Evolutionary conservation across 2,888 invertebrate species (phyloP).

Genomic region (Teleogryllus oceanicus): DNA sequence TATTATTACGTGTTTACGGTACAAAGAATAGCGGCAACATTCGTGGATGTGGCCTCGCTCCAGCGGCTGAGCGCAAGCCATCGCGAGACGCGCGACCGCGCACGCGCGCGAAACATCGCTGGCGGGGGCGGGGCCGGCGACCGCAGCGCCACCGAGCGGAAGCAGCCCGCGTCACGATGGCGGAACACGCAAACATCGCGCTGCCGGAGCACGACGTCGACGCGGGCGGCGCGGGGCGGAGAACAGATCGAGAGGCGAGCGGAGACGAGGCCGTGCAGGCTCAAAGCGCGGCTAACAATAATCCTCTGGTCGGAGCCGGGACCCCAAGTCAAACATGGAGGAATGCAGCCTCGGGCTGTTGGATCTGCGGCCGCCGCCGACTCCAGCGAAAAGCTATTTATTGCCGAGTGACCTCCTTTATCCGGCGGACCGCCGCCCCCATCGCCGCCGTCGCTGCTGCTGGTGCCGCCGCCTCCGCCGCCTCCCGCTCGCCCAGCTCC

Average conservation of each 20-base stretch:
- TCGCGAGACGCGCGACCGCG: background rate
- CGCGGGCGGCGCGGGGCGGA: background rate
- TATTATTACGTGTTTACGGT: background rate
- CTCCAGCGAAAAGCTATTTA: background rate
- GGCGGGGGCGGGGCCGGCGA: background rate
- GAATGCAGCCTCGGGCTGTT: conserved; percentile 4
- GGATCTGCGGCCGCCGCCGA: background rate
- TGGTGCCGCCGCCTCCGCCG: background rate
- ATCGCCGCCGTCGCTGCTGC: background rate
- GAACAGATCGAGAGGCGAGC: background rate
- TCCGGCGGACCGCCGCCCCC: background rate
- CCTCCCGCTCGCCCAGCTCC: background rate
- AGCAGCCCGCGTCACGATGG: background rate
- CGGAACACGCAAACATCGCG: background rate
- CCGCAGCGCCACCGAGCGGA: background rate
- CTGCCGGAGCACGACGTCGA: background rate
- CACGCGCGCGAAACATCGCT: background rate
- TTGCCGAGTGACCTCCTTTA: background rate
- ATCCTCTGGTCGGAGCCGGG: background rate
- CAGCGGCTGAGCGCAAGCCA: no score
- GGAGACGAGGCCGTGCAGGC: background rate
- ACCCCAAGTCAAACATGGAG: conserved; percentile 18
- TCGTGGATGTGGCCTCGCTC: no score
- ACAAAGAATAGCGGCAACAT: background rate
- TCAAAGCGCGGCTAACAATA: conserved; percentile 9